Base-by-base conservation (phyloP, 2,888 invertebrate genomes). In the Idaea aversata region DNA sequence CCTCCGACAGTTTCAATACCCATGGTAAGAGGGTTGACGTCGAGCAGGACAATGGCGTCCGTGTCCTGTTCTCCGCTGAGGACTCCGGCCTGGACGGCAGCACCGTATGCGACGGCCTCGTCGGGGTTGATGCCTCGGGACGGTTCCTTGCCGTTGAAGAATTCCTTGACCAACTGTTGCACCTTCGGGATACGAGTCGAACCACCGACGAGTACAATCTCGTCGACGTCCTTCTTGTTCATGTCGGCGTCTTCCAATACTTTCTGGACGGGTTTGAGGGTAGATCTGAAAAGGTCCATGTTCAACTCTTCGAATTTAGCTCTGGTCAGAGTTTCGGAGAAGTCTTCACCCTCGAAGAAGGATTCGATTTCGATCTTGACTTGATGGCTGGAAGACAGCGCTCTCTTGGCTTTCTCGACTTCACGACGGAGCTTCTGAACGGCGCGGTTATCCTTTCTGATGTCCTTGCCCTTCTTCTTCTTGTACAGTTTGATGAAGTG, bases 1-100 rank as follows among this genome's bases (percentile, higher is more conserved):
- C 99, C 99, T 72, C 99, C 99, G 62, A 99, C 99, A 59, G 99
- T 99, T 93, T 99, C 99, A 84, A 99, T 99, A 91, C 99, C 99
- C 96, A 99, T 95, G 73, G 99, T 99, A 73, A 99, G 94, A 75
- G 99, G 99, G 89, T 99, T 99, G 65, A 99, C 99, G 88, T 99
- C 99, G 72, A 99, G 95, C 69, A 99, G 94, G 0, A 99, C 98
- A 75, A 99, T 97, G 65, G 99, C 99, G 77, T 98, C 98, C 2
- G 98, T 98, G 84, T 98, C 98, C 90, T 99, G 98, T 93, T 99
- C 99, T 64, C 99, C 98, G 69, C 98, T 97, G 68, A 99, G 95
- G 1, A 99, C 99, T 77, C 99, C 99, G 83, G 98, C 99, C 93
- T 99, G 99, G 7, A 99, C 99, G 74, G 99, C 99, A 59, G 99